Conservation (phyloP, 1,140 invertebrate genomes). For the Antheraea mylitta region DNA sequence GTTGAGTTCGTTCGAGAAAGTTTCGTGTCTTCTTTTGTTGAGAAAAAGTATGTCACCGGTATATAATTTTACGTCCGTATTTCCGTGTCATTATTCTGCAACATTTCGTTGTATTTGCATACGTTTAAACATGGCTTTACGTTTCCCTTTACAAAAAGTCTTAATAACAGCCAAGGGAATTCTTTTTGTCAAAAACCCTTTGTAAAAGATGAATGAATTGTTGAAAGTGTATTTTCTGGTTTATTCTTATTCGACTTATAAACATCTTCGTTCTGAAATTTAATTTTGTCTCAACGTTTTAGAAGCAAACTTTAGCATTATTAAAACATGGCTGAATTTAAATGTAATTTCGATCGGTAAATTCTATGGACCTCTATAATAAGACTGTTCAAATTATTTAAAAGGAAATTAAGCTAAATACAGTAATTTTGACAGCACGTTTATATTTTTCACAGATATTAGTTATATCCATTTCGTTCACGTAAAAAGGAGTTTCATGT, state of each 20-base stretch:
- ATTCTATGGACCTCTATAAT: background rate
- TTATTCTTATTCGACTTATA: background rate
- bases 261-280: background rate
- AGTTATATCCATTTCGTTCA: too few species aligned
- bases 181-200: conserved; percentile 8
- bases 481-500: too few species aligned
- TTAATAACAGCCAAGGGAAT: conserved; percentile 2
- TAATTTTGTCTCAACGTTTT: background rate
- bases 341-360: background rate
- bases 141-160: background rate
- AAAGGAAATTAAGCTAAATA: too few species aligned
- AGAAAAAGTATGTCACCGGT: background rate
- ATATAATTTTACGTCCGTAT: background rate
- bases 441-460: too few species aligned
- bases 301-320: background rate
- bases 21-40: background rate
- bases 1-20: too few species aligned
- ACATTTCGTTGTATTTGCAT: conserved; percentile 2
- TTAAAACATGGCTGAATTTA: background rate
- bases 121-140: background rate
- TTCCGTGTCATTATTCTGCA: background rate
- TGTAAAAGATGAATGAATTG: conserved; percentile 3
- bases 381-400: too few species aligned
- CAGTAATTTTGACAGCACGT: too few species aligned
- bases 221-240: background rate